Conservation (phyloP, 2,888 invertebrate genomes). For the Heliconius aoede region DNA sequence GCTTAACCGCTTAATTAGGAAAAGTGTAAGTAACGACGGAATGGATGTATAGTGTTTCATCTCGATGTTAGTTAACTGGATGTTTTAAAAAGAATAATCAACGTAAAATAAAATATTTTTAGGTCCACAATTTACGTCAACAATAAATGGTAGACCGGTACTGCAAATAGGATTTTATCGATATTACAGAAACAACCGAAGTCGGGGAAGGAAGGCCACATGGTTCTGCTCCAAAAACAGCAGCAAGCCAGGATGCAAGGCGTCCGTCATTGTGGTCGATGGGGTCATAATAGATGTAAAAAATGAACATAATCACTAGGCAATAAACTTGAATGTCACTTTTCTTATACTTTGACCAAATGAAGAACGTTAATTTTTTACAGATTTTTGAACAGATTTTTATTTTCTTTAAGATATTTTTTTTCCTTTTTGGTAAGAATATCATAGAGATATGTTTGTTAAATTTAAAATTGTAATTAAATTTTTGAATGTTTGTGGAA, state of each 20-base stretch:
- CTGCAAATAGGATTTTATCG: constrained; percentile 51
- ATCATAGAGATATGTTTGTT: neutral
- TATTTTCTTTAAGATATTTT: neutral
- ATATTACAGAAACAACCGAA: constrained; percentile 53
- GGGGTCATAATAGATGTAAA: constrained; percentile 49
- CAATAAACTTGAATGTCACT: neutral
- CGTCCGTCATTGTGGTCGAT: constrained; percentile 51
- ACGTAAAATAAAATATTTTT: constrained; percentile 23
- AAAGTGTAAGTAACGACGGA: too few species aligned
- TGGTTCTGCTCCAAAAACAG: constrained; percentile 54
- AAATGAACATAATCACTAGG: constrained; percentile 53
- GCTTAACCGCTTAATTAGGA: too few species aligned
- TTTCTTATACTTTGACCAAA: neutral
- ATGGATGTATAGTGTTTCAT: neutral
- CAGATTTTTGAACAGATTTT: neutral
- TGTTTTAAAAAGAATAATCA: neutral
- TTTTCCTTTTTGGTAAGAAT: neutral
- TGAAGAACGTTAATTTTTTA: too few species aligned
- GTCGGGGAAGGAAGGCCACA: constrained; percentile 49
- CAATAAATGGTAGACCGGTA: constrained; percentile 49
- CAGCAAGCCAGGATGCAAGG: constrained; percentile 50
- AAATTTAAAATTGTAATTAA: neutral
- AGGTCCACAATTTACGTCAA: constrained; percentile 47
- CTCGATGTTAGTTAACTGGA: neutral
- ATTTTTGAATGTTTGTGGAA: too few species aligned